Evolutionary conservation across 2,888 invertebrate species (phyloP), one percentile per base, ranked within the genome.

Genomic region (Thysanoteuthis rhombus): DNA sequence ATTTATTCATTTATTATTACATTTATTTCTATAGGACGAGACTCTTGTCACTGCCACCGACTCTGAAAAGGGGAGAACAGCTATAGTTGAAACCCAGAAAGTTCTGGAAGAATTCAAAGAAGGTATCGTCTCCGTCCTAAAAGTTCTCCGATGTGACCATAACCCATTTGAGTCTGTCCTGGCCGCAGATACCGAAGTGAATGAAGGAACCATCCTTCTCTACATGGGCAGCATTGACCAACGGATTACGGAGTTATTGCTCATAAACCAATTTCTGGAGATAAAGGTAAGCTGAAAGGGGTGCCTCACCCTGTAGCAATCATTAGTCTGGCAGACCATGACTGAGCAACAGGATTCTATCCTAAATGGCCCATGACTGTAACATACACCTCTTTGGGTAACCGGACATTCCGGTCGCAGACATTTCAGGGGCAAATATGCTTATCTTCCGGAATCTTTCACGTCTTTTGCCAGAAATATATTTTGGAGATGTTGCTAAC

Each of bases 181-280:
- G 47, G 96, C 96, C 28, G 94, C 95, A 97, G 97, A 98, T 93
- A 97, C 98, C 38, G 98, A 98, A 93, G 97, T 98, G 42, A 97
- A 97, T 75, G 98, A 98, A 90, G 98, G 98, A 95, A 99, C 98
- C 97, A 98, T 98, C 0, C 98, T 98, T 94, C 97, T 98, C 16
- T 98, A 98, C 97, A 97, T 99, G 96, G 98, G 98, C 94, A 98
- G 98, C 75, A 98, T 99, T 94, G 98, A 98, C 96, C 98, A 98
- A 96, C 98, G 98, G 93, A 98, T 98, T 22, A 97, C 97, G 38
- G 98, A 98, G 95, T 97, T 98, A 94, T 97, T 98, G 40, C 95
- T 95, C 39, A 94, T 96, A 90, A 95, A 95, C 89, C 95, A 96
- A 94, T 96, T 95, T 91, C 94, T 95, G 1, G 94, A 96, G 25